Percentiles rank a stretch among this genome's conserved stretches.
Conservation (phyloP, 2,888 invertebrate genomes). For the Notodonta dromedarius region DNA sequence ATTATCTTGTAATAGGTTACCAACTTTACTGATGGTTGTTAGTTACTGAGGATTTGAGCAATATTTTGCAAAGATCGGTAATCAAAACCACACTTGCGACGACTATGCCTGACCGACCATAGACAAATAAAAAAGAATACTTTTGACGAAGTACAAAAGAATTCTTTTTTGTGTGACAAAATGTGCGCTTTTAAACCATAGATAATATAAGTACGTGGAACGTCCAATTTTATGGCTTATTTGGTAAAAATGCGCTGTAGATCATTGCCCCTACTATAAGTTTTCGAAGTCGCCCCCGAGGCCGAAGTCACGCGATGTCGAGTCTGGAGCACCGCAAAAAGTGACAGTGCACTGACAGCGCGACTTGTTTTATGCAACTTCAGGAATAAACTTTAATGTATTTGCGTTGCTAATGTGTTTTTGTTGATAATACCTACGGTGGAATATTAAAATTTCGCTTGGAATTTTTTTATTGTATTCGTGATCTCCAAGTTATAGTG, state of each 20-base stretch:
- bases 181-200: constrained; percentile 29
- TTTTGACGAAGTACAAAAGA: too few relatives aligned
- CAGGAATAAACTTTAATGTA: constrained; percentile 24
- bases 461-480: background rate
- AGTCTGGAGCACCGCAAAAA: constrained; percentile 33
- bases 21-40: too few relatives aligned
- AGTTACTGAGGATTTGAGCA: too few relatives aligned
- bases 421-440: constrained; percentile 3
- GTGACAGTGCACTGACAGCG: constrained; percentile 40
- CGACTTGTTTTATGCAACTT: constrained; percentile 28
- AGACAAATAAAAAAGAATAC: too few relatives aligned
- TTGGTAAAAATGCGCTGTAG: constrained; percentile 73
- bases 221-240: constrained; percentile 75
- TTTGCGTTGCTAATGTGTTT: constrained; percentile 22
- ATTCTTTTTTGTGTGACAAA: too few relatives aligned
- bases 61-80: too few relatives aligned
- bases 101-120: too few relatives aligned
- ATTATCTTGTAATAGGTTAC: too few relatives aligned
- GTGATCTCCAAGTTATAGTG: too few relatives aligned
- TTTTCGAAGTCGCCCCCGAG: constrained; percentile 32
- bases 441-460: background rate
- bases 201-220: constrained; percentile 55
- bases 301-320: constrained; percentile 52
- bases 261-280: constrained; percentile 66
- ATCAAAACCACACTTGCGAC: too few relatives aligned